phyloP scores from a whole-genome alignment of 2,797 vertebrate genomes.

The Urophycis tenuis region DNA sequence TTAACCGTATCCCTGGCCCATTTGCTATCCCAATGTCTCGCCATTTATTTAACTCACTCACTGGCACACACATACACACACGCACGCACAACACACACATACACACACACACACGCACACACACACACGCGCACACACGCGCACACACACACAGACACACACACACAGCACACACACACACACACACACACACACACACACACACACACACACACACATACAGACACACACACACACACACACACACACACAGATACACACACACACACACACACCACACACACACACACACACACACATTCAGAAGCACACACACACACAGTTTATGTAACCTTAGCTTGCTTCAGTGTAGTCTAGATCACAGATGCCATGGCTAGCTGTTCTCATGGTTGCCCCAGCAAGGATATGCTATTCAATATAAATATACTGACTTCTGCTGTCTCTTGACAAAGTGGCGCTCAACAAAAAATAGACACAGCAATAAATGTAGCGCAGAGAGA shows the following conservation, averaged over 20 bases:
- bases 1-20: background rate
- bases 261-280: no score
- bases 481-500: background rate
- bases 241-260: background rate
- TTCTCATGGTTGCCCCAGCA: background rate
- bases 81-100: constrained; percentile 1
- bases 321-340: background rate
- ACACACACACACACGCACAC: constrained; percentile 1
- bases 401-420: background rate
- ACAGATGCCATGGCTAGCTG: background rate
- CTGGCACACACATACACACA: background rate
- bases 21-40: background rate
- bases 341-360: background rate
- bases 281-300: no score
- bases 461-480: background rate
- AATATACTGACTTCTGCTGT: background rate
- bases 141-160: background rate
- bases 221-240: no score
- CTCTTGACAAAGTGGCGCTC: background rate
- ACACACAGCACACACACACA: background rate
- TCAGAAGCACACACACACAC: no score
- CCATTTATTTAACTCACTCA: background rate
- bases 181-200: background rate
- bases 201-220: no score
- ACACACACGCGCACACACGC: background rate